Percentiles rank a stretch among this genome's conserved stretches.
These are phyloP conservation scores for Clupea harengus DNA, from an alignment of 2,113 vertebrate genomes.

Conservation along the genomic window DNA sequence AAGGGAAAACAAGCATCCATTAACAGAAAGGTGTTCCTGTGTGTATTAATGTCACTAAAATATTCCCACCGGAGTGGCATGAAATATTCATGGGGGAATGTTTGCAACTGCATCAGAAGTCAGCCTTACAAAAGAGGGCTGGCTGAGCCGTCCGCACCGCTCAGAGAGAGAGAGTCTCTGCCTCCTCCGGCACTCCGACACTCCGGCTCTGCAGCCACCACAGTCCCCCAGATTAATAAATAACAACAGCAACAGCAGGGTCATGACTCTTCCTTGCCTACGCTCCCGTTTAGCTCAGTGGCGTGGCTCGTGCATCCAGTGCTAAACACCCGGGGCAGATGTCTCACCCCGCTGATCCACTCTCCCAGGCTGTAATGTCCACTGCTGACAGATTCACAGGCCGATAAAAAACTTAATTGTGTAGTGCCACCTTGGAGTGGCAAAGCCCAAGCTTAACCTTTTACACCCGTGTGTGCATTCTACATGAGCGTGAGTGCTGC, in stretches of 20 bases:
- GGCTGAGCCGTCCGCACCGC: background rate
- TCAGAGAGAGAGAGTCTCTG: constrained; percentile 12
- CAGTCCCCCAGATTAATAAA: constrained; percentile 29
- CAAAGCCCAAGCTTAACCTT: constrained; percentile 41
- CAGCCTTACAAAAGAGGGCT: constrained; percentile 17
- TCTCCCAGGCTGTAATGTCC: constrained; percentile 22
- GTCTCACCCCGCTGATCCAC: constrained; percentile 10
- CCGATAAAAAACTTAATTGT: constrained; percentile 43
- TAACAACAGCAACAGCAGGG: constrained; percentile 36
- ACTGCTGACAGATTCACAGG: constrained; percentile 24
- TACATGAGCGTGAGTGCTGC: constrained; percentile 28
- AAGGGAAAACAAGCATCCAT: constrained; percentile 53
- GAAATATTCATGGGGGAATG: constrained; percentile 54
- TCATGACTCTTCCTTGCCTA: constrained; percentile 24
- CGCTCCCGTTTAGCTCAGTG: background rate
- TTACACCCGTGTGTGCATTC: constrained; percentile 24
- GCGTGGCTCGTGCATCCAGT: background rate
- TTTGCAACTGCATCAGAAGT: constrained; percentile 42
- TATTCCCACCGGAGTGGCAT: constrained; percentile 38
- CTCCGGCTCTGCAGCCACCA: background rate
- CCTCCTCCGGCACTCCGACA: background rate
- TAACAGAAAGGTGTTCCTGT: constrained; percentile 49
- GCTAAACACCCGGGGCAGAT: background rate
- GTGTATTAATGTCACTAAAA: constrained; percentile 46
- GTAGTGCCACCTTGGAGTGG: constrained; percentile 26